A percentile compares a stretch with the other conserved stretches of the same genome.
Evolutionary conservation across 2,888 invertebrate species (phyloP).

Genomic region (Philopedon plagiatum): DNA sequence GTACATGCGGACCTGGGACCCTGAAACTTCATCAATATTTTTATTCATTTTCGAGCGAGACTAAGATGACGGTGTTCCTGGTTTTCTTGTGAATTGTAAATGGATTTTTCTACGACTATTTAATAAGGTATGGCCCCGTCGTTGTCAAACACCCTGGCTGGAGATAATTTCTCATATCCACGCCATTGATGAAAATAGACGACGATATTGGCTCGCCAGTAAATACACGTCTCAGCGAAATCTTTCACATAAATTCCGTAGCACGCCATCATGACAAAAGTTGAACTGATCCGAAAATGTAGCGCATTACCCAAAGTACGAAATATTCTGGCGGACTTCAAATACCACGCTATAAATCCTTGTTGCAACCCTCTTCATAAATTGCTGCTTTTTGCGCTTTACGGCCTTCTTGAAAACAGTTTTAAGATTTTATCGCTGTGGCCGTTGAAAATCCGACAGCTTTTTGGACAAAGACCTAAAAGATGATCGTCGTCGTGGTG

Average conservation of each 20-base stretch:
- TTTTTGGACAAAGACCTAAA: constrained; percentile 27
- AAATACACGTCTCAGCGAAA: neutral
- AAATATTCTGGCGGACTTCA: constrained; percentile 31
- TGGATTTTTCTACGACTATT: no score
- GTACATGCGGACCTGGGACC: no score
- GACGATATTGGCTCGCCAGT: neutral
- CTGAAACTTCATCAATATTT: no score
- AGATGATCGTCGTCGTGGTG: constrained; percentile 2
- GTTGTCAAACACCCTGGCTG: no score
- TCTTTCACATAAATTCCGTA: constrained; percentile 14
- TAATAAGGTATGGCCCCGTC: no score
- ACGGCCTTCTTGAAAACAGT: constrained; percentile 35
- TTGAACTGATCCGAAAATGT: constrained; percentile 12
- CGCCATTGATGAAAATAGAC: no score
- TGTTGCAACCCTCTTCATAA: constrained; percentile 27
- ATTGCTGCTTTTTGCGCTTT: constrained; percentile 34
- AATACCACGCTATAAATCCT: constrained; percentile 29
- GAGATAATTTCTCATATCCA: no score
- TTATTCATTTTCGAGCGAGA: no score
- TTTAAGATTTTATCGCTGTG: constrained; percentile 24
- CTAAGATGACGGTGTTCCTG: no score
- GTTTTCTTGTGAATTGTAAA: no score
- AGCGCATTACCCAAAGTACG: constrained; percentile 8
- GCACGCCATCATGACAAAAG: constrained; percentile 1
- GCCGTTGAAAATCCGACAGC: constrained; percentile 28